Evolutionary conservation across 2,797 vertebrate genomes (phyloP).

Genomic region (Leptoclinus maculatus): DNA sequence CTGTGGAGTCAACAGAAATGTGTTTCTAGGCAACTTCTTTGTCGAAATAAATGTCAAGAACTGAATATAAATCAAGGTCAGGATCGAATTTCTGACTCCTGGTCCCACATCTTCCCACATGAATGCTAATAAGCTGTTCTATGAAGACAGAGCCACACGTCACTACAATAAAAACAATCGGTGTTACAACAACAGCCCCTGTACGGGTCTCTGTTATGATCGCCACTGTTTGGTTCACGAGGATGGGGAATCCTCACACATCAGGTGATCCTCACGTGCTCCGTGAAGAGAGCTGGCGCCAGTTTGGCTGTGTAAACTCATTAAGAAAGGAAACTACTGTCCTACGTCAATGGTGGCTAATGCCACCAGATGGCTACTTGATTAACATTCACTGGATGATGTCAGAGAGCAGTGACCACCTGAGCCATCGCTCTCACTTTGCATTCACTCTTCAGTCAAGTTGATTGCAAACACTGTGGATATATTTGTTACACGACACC

Average conservation of each 20-base stretch:
- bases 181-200: background rate
- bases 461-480: background rate
- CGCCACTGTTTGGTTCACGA: slow-evolving; percentile 21
- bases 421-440: slow-evolving; percentile 36
- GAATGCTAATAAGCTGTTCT: slow-evolving; percentile 28
- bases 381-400: slow-evolving; percentile 68
- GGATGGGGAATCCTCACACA: slow-evolving; percentile 35
- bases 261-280: slow-evolving; percentile 56
- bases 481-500: background rate
- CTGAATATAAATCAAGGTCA: slow-evolving; percentile 46
- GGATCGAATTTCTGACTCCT: slow-evolving; percentile 25
- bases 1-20: slow-evolving; percentile 41
- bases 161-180: background rate
- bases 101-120: background rate
- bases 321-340: slow-evolving; percentile 72
- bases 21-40: slow-evolving; percentile 41
- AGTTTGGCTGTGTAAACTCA: slow-evolving; percentile 55
- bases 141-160: background rate
- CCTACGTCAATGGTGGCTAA: slow-evolving; percentile 75
- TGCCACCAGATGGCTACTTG: slow-evolving; percentile 66
- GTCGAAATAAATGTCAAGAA: slow-evolving; percentile 53
- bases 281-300: slow-evolving; percentile 31
- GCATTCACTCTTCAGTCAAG: slow-evolving; percentile 12
- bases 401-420: slow-evolving; percentile 38
- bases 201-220: background rate